These are phyloP conservation scores for Ganaspis brasiliensis DNA, from an alignment of 2,888 invertebrate genomes.

Conservation along the genomic window DNA sequence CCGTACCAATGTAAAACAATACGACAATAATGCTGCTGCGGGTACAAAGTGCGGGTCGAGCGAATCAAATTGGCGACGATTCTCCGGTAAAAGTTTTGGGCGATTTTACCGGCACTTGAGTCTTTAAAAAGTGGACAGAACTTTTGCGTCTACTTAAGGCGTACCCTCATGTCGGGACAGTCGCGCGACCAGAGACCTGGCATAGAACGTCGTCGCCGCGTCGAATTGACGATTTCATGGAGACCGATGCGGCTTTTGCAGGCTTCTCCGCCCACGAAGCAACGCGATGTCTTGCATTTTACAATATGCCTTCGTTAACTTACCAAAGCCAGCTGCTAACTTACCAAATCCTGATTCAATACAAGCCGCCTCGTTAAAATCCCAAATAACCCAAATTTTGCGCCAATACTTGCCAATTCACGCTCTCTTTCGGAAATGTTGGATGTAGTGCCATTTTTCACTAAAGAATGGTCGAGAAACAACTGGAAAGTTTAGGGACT, in stretches of 20 bases:
- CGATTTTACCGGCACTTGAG: slow-evolving; percentile 31
- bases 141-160: slow-evolving; percentile 69
- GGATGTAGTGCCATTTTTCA: no score
- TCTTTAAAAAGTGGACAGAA: slow-evolving; percentile 62
- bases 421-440: slow-evolving; percentile 47
- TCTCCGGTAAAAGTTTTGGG: slow-evolving; percentile 65
- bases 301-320: slow-evolving; percentile 79
- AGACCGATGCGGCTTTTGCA: slow-evolving; percentile 79
- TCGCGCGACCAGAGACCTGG: slow-evolving; percentile 71
- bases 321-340: slow-evolving; percentile 65
- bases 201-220: slow-evolving; percentile 76
- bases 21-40: slow-evolving; percentile 30
- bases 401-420: slow-evolving; percentile 57
- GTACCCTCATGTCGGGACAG: slow-evolving; percentile 67
- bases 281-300: slow-evolving; percentile 69
- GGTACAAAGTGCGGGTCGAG: slow-evolving; percentile 62
- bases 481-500: no score
- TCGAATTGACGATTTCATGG: slow-evolving; percentile 80
- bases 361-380: slow-evolving; percentile 29
- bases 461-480: no score
- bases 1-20: slow-evolving; percentile 31
- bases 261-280: slow-evolving; percentile 78
- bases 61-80: slow-evolving; percentile 68
- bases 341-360: slow-evolving; percentile 3
- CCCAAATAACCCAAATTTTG: slow-evolving; percentile 9